These are phyloP conservation scores for Cheumatopsyche charites DNA, from an alignment of 1,140 invertebrate species.

Conservation along the genomic window DNA sequence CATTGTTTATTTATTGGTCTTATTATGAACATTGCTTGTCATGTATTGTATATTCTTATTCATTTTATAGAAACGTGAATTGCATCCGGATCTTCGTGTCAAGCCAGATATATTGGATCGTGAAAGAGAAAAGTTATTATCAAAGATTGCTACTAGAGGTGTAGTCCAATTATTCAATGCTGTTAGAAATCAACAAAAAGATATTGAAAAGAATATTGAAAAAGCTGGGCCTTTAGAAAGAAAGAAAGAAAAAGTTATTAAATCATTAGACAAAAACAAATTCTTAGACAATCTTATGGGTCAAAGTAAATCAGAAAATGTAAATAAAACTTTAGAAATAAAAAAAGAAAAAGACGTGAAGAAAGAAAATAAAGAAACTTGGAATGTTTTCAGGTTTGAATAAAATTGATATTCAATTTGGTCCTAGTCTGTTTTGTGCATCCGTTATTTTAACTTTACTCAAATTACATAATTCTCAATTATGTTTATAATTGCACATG, in stretches of 20 bases:
- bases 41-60: constrained; percentile 32
- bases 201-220: constrained; percentile 73
- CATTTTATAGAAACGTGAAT: constrained; percentile 66
- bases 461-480: too few species aligned
- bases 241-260: constrained; percentile 82
- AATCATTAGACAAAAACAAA: constrained; percentile 78
- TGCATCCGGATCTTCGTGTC: constrained; percentile 69
- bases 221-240: constrained; percentile 77
- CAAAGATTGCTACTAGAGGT: constrained; percentile 88
- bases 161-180: constrained; percentile 93
- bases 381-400: constrained; percentile 63
- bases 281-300: constrained; percentile 87
- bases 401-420: constrained; percentile 4
- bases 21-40: constrained; percentile 41
- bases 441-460: too few species aligned
- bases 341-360: constrained; percentile 58
- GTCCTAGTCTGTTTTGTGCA: too few species aligned
- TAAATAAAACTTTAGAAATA: constrained; percentile 60
- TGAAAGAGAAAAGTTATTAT: constrained; percentile 74
- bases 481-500: too few species aligned
- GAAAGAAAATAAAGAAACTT: constrained; percentile 58
- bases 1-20: constrained; percentile 18
- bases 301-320: constrained; percentile 65
- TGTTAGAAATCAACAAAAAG: constrained; percentile 82
- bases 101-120: constrained; percentile 78